These are phyloP conservation scores for Halcyon senegalensis DNA, from an alignment of 2,113 vertebrate species.

Conservation along the genomic window DNA sequence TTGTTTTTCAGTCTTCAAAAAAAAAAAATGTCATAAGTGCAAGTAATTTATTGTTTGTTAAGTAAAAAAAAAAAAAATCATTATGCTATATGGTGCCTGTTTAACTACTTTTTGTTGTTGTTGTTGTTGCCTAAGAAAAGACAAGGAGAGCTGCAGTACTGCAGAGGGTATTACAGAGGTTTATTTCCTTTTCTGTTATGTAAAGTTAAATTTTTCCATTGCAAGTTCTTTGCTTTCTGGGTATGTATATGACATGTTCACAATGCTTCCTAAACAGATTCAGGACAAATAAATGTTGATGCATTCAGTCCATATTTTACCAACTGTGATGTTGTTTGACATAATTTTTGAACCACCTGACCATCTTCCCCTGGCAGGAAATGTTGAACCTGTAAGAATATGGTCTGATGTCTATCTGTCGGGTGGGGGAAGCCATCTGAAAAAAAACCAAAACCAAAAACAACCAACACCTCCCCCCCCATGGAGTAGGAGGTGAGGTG, in stretches of 20 bases:
- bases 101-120: background rate
- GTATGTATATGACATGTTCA: background rate
- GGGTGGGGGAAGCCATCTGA: background rate
- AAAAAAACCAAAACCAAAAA: too few relatives aligned
- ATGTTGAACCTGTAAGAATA: background rate
- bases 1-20: background rate
- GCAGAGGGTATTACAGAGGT: background rate
- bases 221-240: background rate
- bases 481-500: accelerated
- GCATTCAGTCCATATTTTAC: background rate
- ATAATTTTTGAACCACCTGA: background rate
- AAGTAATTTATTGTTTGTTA: conserved; percentile 13
- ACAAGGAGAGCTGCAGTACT: background rate
- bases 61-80: background rate
- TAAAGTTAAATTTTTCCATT: background rate
- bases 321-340: background rate
- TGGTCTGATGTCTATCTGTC: background rate
- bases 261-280: background rate
- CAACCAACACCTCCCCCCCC: background rate
- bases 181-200: background rate
- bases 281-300: background rate
- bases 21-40: accelerated
- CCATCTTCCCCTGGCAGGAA: background rate
- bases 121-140: background rate
- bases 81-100: background rate